Evolutionary conservation across 2,888 invertebrate species (phyloP).

Genomic region (Rhingia rostrata): DNA sequence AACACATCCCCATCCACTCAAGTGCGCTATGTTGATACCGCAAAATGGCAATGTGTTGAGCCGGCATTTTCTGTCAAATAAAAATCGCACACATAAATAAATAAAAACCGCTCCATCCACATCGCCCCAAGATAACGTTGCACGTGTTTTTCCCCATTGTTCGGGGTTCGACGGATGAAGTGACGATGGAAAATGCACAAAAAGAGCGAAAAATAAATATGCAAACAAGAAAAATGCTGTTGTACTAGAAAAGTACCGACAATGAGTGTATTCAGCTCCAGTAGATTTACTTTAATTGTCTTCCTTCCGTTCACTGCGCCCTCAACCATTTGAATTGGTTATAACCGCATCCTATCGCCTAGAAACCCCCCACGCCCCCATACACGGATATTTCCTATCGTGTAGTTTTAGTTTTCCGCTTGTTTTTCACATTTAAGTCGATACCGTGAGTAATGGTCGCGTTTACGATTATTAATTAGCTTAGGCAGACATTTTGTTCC

Average conservation of each 20-base stretch:
- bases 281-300: not conserved
- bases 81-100: slow-evolving; percentile 32
- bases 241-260: not conserved
- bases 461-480: slow-evolving; percentile 53
- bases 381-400: slow-evolving; percentile 6
- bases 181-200: slow-evolving; percentile 6
- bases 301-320: not conserved
- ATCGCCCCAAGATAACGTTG: slow-evolving; percentile 27
- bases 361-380: slow-evolving; percentile 1
- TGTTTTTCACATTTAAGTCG: slow-evolving; percentile 44
- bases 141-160: slow-evolving; percentile 54
- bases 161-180: not conserved
- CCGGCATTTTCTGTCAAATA: slow-evolving; percentile 64
- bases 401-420: slow-evolving; percentile 10
- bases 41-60: slow-evolving; percentile 64
- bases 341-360: slow-evolving; percentile 16
- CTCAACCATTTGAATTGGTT: not conserved
- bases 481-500: slow-evolving; percentile 22
- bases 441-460: slow-evolving; percentile 46
- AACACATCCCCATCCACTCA: slow-evolving; percentile 23
- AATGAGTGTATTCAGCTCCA: not conserved
- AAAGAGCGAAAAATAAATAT: slow-evolving; percentile 19
- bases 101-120: not conserved
- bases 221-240: slow-evolving; percentile 1
- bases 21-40: slow-evolving; percentile 46